Evolutionary conservation across 92 coral and sea anemone species (phyloP).

Genomic region (Umimayanthus chanpuru): DNA sequence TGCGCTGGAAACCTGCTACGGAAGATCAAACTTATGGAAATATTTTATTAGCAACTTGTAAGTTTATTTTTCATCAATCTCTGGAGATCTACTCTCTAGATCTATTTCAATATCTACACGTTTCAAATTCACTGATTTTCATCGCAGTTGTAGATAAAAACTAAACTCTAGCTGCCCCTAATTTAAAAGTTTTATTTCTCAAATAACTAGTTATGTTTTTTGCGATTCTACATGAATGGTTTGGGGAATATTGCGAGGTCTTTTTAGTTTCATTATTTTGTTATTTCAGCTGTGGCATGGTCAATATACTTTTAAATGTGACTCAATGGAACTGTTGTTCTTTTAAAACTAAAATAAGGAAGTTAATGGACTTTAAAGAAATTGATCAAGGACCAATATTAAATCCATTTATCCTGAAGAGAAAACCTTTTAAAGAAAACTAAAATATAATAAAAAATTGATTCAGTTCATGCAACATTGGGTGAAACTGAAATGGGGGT

Average conservation of each 20-base stretch:
- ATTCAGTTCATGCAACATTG: background rate
- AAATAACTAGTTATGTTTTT: too few relatives aligned
- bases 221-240: background rate
- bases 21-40: slow-evolving; percentile 77
- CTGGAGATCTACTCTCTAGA: background rate
- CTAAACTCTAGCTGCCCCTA: too few relatives aligned
- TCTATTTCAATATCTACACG: background rate
- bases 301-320: background rate
- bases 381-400: background rate
- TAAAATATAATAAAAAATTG: too few relatives aligned
- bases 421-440: background rate
- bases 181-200: too few relatives aligned
- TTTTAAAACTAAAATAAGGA: background rate
- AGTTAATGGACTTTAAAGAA: background rate
- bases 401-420: background rate
- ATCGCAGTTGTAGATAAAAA: too few relatives aligned
- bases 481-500: background rate
- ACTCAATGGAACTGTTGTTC: background rate
- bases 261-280: too few relatives aligned
- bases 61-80: slow-evolving; percentile 27
- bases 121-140: background rate
- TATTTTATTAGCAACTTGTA: slow-evolving; percentile 85
- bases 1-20: slow-evolving; percentile 82
- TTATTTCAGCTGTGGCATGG: background rate
- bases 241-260: background rate